Conservation (phyloP, 2,888 invertebrate genomes). For the Pheosia gnoma region DNA sequence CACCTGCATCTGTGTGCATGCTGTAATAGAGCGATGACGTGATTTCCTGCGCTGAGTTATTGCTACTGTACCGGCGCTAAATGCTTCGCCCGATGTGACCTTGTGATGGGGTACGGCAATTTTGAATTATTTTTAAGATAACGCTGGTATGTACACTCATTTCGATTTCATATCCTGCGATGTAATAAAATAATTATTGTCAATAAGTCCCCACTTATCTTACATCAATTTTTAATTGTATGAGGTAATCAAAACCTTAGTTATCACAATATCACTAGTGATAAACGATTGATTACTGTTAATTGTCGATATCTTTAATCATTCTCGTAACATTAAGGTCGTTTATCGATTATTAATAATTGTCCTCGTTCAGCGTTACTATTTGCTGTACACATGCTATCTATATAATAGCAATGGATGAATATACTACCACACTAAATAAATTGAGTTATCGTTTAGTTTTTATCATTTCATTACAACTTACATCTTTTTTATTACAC, state of each 20-base stretch:
- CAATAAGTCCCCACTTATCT: constrained; percentile 17
- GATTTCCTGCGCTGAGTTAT: constrained; percentile 84
- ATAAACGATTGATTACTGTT: constrained; percentile 47
- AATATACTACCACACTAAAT: constrained; percentile 24
- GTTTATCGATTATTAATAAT: constrained; percentile 40
- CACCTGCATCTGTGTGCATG: constrained; percentile 50
- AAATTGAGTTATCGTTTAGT: constrained; percentile 15
- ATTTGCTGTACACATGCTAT: constrained; percentile 23
- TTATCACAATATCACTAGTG: constrained; percentile 39
- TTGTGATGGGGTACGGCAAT: constrained; percentile 48
- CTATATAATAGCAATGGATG: constrained; percentile 17
- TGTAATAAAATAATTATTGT: background rate
- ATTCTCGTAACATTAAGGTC: constrained; percentile 41
- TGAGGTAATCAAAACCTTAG: constrained; percentile 29
- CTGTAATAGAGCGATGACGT: constrained; percentile 84
- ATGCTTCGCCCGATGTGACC: constrained; percentile 63
- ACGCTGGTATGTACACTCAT: background rate
- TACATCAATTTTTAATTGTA: constrained; percentile 30
- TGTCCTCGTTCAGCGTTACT: constrained; percentile 30
- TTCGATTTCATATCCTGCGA: background rate
- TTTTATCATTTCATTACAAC: background rate
- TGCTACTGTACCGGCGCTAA: constrained; percentile 83
- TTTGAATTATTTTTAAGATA: constrained; percentile 9
- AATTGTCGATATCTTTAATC: constrained; percentile 39
- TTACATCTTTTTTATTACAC: background rate